Evolutionary conservation across 2,113 vertebrate species (phyloP), one percentile per base, ranked within the genome.

Genomic region (Caracal caracal): DNA sequence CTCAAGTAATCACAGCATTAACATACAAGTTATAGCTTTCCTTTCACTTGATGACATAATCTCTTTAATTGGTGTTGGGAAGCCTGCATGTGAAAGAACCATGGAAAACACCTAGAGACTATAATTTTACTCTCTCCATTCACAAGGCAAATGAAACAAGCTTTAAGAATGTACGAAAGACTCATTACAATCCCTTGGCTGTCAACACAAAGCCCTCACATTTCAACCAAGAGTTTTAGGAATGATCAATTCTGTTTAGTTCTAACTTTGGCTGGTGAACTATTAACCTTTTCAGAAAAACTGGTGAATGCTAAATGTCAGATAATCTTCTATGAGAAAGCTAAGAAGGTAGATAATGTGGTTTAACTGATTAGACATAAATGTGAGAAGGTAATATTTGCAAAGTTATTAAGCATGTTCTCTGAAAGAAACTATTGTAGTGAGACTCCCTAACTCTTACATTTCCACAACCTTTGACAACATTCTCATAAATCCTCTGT

Each of bases 1-100:
- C 99, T 99, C 98, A 98, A 99, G 98, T 98, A 99, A 99, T 99
- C 99, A 99, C 91, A 3, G 98, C 97, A 97, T 98, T 99, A 99
- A 98, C 98, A 97, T 98, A 98, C 99, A 98, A 98, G 98, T 99
- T 98, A 98, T 98, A 98, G 99, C 99, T 99, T 99, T 99, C 99
- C 99, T 99, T 99, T 99, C 98, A 99, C 98, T 96, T 98, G 98
- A 99, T 99, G 99, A 99, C 99, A 99, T 99, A 99, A 99, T 99
- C 99, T 99, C 98, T 99, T 99, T 99, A 99, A 99, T 99, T 99
- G 99, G 99, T 99, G 99, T 99, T 98, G 98, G 99, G 98, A 99
- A 99, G 99, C 98, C 99, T 98, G 98, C 98, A 98, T 98, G 97
- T 99, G 99, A 99, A 99, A 99, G 98, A 98, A 95, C 98, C 98